Base-by-base conservation (phyloP, 2,888 invertebrate genomes). In the Scaptodrosophila latifasciaeformis region DNA sequence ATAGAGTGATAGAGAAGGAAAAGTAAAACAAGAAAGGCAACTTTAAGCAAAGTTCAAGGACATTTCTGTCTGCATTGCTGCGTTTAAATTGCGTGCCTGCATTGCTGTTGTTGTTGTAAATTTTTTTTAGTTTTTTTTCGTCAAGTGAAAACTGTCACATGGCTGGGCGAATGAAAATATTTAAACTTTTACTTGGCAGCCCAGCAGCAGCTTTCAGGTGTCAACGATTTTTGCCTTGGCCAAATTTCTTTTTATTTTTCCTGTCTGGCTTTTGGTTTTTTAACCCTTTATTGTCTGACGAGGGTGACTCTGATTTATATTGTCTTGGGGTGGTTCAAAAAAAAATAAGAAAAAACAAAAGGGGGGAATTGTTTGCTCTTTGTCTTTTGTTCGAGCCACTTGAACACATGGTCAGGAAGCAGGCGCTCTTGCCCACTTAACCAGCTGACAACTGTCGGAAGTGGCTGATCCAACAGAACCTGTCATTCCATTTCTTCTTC, bases 311-410 rank as follows among this genome's bases (percentile, higher is more conserved):
- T n/a, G n/a, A n/a, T n/a, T n/a, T n/a, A n/a, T n/a, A n/a, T n/a
- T n/a, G n/a, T n/a, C n/a, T n/a, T n/a, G n/a, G n/a, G n/a, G n/a
- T n/a, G n/a, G n/a, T n/a, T n/a, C n/a, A n/a, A n/a, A n/a, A n/a
- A n/a, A n/a, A n/a, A 12, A n/a, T 34, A 34, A 34, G 34, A 34
- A 34, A n/a, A 19, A 13, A 49, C 54, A 54, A 49, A 54, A 62
- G 55, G 57, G 65, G 68, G 62, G 68, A 65, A 68, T 65, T 65
- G 65, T 59, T 65, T 65, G 62, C 62, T 64, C 50, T 61, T 52
- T 64, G 50, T 50, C 34, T 34, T 34, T 34, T 45, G 57, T 35
- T 53, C 37, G 31, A 34, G 62, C 58, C 62, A 68, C 67, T 67
- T 56, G 56, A 68, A 44, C 66, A 67, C 56, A 68, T 63, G 57